These are phyloP conservation scores for Pachyrhynchus sulphureomaculatus DNA, from an alignment of 1,140 invertebrate genomes.

Conservation along the genomic window DNA sequence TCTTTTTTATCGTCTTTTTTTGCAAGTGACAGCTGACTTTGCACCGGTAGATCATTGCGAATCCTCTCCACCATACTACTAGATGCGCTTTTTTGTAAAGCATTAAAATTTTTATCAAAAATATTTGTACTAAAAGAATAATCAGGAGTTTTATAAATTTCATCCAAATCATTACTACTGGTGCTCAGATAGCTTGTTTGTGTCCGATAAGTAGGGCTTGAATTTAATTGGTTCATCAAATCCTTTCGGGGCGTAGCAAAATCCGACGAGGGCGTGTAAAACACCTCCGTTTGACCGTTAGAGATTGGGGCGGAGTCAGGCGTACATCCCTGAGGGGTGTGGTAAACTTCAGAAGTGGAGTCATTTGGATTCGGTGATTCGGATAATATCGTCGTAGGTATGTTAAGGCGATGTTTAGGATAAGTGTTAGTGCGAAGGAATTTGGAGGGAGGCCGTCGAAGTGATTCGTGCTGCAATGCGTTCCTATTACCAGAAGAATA, in stretches of 20 bases:
- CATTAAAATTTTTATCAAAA: conserved; percentile 40
- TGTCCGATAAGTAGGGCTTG: conserved; percentile 26
- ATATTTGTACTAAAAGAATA: conserved; percentile 27
- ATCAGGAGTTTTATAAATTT: conserved; percentile 42
- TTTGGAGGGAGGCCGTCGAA: conserved; percentile 23
- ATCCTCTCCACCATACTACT: conserved; percentile 36
- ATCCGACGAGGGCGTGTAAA: conserved; percentile 12
- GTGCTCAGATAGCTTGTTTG: conserved; percentile 35
- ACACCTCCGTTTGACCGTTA: conserved; percentile 2
- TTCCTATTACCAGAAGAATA: conserved; percentile 26
- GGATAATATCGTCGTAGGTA: conserved; percentile 33
- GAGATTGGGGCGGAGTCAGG: conserved; percentile 36
- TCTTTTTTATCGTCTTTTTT: conserved; percentile 8
- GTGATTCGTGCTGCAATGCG: conserved; percentile 31
- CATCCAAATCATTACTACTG: conserved; percentile 32
- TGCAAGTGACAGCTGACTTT: background rate
- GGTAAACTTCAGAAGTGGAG: conserved; percentile 17
- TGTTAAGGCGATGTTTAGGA: conserved; percentile 32
- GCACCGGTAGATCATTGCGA: background rate
- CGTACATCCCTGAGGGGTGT: conserved; percentile 19
- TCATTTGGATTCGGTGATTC: conserved; percentile 11
- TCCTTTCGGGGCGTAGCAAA: conserved; percentile 15
- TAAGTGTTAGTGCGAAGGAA: conserved; percentile 29
- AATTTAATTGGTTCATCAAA: background rate
- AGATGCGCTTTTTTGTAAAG: conserved; percentile 43